Conservation (phyloP, 1,140 invertebrate genomes). For the Sinella curviseta region DNA sequence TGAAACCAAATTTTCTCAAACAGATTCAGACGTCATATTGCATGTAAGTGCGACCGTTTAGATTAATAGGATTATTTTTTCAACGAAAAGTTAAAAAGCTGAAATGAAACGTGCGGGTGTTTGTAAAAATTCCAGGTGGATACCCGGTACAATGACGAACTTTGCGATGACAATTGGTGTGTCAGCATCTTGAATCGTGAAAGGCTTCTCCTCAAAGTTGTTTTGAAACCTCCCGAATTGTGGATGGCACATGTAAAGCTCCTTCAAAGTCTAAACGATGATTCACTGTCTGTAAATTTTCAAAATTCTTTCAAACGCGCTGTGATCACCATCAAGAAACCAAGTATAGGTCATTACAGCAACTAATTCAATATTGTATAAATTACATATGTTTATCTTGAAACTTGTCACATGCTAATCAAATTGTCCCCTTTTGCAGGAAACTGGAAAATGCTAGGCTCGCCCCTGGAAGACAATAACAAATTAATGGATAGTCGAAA, state of each 20-base stretch:
- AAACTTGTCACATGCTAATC: too few relatives aligned
- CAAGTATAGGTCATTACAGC: conserved; percentile 6
- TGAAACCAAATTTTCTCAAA: conserved; percentile 14
- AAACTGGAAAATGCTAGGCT: conserved; percentile 28
- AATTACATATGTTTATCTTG: background rate
- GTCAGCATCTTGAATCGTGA: conserved; percentile 20
- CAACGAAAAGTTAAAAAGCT: background rate
- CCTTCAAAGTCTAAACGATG: conserved; percentile 12
- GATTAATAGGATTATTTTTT: too few relatives aligned
- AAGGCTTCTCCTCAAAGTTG: conserved; percentile 29
- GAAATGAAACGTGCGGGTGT: background rate
- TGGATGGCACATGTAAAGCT: conserved; percentile 34
- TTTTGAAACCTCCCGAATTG: conserved; percentile 30
- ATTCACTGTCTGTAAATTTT: conserved; percentile 14
- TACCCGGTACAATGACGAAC: background rate
- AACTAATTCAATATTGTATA: background rate
- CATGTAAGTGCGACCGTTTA: background rate
- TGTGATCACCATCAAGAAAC: conserved; percentile 31
- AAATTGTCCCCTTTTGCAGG: background rate
- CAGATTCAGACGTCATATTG: background rate
- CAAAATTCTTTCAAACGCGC: conserved; percentile 19
- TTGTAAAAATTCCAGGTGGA: background rate
- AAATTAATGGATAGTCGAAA: conserved; percentile 16
- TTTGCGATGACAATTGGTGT: conserved; percentile 28
- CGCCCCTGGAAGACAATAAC: conserved; percentile 31